Evolutionary conservation across 2,113 vertebrate genomes (phyloP), one percentile per base, ranked within the genome.

Genomic region (Entelurus aequoreus): DNA sequence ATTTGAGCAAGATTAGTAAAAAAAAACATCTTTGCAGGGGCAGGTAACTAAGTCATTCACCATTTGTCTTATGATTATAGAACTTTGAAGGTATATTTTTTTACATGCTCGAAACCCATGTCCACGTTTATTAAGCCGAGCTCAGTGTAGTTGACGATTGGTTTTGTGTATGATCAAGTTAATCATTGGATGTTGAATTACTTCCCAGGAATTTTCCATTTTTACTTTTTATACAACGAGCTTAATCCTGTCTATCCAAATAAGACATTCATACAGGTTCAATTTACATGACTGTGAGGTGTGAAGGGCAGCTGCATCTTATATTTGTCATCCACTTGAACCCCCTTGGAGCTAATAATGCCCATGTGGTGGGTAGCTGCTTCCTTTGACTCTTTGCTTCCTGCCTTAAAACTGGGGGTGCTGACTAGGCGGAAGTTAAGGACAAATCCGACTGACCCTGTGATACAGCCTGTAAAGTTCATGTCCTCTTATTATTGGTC

Each of bases 261-360:
- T 38, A 38, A 49, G 44, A 48, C 47, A 16, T 51, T 50, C 48
- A 8, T 40, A 5, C 48, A 37, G 15, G 16, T 35, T 19, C 48
- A 51, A 51, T 51, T 48, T 51, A 11, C 48, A 51, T 38, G 36
- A 51, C 48, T 19, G 37, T 28, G 56, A 35, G 8, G 60, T 62
- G 28, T 38, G 28, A 51, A 49, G n/a, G 37, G 60, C 60, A 62
- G 60, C 60, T 62, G 60, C 48, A 40, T 62, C 35, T 36, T 37
- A 35, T 50, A 61, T 38, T 38, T 19, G 14, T 61, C 48, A 50
- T 21, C 36, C 48, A 16, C 28, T 15, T 12, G 10, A 9, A 48
- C 48, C 16, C 8, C 28, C 60, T 19, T 19, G n/a, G 48, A 16
- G 59, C 48, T 50, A 40, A 51, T 56, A 51, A 21, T 50, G 47